Conservation (phyloP, 1,140 invertebrate genomes). For the Neodiprion virginianus region DNA sequence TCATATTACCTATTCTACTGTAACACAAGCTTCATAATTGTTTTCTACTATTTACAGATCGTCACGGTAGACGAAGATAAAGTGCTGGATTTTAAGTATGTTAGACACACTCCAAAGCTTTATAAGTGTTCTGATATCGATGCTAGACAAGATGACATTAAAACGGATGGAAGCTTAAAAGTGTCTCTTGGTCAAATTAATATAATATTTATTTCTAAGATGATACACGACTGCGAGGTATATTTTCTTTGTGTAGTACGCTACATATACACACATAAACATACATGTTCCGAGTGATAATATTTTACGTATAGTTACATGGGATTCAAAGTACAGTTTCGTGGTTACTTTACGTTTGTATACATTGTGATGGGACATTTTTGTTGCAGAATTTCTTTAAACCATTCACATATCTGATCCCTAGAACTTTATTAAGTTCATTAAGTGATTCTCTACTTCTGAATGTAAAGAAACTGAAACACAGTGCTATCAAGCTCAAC, state of each 20-base stretch:
- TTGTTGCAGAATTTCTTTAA: conserved; percentile 71
- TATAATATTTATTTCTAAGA: conserved; percentile 73
- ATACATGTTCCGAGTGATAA: not conserved
- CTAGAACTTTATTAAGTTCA: conserved; percentile 29
- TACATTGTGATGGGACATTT: conserved; percentile 34
- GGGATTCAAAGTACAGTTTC: conserved; percentile 36
- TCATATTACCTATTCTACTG: not conserved
- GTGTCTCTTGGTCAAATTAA: conserved; percentile 76
- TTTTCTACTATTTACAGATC: conserved; percentile 56
- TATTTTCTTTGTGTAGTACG: conserved; percentile 20
- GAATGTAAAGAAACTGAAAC: conserved; percentile 63
- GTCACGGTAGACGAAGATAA: conserved; percentile 78
- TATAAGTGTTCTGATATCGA: conserved; percentile 61
- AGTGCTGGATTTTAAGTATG: conserved; percentile 79
- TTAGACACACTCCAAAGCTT: conserved; percentile 69
- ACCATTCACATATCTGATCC: conserved; percentile 61
- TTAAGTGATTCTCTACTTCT: conserved; percentile 36
- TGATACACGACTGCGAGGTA: conserved; percentile 75
- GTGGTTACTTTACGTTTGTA: conserved; percentile 39
- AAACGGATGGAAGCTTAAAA: conserved; percentile 73
- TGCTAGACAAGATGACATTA: conserved; percentile 61
- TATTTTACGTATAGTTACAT: not conserved
- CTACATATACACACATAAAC: conserved; percentile 7
- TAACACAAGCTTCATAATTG: conserved; percentile 4
- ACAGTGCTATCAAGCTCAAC: conserved; percentile 70